Conservation (phyloP, 2,797 vertebrate genomes). For the Myotis vivesi region DNA sequence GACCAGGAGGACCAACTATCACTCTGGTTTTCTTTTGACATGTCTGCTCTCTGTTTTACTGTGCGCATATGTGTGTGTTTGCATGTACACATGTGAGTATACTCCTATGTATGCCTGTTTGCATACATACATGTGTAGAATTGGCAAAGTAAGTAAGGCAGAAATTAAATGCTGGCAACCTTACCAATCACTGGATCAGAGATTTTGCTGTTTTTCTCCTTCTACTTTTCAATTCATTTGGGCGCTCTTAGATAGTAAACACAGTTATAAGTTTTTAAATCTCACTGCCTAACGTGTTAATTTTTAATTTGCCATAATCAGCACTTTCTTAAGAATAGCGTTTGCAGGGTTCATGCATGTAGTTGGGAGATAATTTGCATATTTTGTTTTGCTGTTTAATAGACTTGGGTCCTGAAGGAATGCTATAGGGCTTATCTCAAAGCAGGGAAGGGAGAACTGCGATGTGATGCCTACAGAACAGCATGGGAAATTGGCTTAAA, state of each 20-base stretch:
- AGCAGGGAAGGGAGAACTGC: background rate
- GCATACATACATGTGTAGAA: background rate
- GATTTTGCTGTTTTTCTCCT: background rate
- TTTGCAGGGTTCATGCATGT: background rate
- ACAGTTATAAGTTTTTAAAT: slow-evolving; percentile 50
- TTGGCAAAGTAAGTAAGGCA: background rate
- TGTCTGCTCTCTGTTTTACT: background rate
- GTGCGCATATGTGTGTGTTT: accelerated
- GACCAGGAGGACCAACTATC: background rate
- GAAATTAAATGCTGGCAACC: background rate
- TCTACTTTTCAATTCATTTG: background rate
- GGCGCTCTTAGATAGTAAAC: slow-evolving; percentile 41
- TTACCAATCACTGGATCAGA: background rate
- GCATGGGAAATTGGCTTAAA: background rate
- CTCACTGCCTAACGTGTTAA: slow-evolving; percentile 53
- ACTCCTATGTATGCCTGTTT: background rate
- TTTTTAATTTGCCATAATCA: slow-evolving; percentile 69
- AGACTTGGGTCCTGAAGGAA: slow-evolving; percentile 20
- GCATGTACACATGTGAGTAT: too few relatives aligned
- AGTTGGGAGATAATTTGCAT: slow-evolving; percentile 52
- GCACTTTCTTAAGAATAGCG: slow-evolving; percentile 61
- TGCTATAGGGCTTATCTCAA: background rate
- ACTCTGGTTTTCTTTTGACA: accelerated
- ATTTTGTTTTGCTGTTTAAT: slow-evolving; percentile 3
- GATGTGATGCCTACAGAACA: accelerated